Evolutionary conservation across 1,140 invertebrate species (phyloP).

Genomic region (Cryptotermes secundus): DNA sequence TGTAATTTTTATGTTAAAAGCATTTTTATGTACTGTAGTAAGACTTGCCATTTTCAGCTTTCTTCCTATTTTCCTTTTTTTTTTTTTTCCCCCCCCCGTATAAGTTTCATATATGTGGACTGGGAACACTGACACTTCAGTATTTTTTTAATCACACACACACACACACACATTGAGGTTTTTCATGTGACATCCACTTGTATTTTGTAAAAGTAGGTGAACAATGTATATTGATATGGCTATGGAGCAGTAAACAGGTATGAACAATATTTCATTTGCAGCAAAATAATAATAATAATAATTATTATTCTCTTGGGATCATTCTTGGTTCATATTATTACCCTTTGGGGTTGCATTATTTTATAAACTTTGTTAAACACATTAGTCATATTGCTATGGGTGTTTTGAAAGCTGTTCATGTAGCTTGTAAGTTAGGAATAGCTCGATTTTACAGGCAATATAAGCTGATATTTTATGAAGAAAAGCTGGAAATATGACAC

Average conservation of each 20-base stretch:
- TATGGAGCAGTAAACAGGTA: neutral
- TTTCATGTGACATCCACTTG: slow-evolving; percentile 1
- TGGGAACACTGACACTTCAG: slow-evolving; percentile 4
- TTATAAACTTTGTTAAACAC: neutral
- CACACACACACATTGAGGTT: neutral
- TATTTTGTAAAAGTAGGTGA: neutral
- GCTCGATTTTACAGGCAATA: slow-evolving; percentile 16
- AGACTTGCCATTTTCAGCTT: slow-evolving; percentile 1
- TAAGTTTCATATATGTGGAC: slow-evolving; percentile 6
- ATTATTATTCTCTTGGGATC: neutral
- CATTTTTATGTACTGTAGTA: neutral
- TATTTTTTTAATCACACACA: neutral
- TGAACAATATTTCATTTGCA: neutral
- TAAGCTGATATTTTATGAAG: neutral
- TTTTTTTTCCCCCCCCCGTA: too few species aligned
- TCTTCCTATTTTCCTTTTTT: neutral
- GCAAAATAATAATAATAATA: neutral
- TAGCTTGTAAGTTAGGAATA: slow-evolving; percentile 16
- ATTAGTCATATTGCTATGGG: slow-evolving; percentile 9
- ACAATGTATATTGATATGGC: neutral
- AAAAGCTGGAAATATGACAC: neutral
- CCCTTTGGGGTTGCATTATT: neutral
- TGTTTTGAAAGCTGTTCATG: neutral
- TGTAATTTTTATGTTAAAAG: slow-evolving; percentile 12
- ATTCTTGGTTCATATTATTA: neutral